These are phyloP conservation scores for Amazona guildingii DNA, from an alignment of 2,113 vertebrate genomes.

Conservation along the genomic window DNA sequence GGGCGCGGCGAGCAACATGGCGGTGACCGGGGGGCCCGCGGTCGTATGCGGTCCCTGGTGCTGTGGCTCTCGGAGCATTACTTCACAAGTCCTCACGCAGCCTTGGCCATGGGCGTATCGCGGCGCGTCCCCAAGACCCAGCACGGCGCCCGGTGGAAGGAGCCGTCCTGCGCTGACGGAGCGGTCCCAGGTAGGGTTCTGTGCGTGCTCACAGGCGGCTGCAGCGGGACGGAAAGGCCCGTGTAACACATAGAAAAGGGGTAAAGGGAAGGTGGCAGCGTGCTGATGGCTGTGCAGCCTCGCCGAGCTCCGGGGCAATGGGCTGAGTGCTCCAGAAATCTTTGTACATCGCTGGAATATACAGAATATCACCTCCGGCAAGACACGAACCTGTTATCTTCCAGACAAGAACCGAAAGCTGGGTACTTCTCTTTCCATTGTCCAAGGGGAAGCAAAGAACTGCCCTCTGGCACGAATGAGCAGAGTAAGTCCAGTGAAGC, in stretches of 20 bases:
- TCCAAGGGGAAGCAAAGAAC: not conserved
- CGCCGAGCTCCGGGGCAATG: not conserved
- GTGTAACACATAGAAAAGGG: fast-evolving
- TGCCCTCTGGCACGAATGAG: not conserved
- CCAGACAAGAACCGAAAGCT: not conserved
- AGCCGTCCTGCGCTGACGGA: not conserved
- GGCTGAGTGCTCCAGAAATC: not conserved
- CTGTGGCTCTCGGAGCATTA: too few species aligned
- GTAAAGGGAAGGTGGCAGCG: too few species aligned
- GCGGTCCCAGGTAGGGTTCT: fast-evolving
- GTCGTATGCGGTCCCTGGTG: not conserved
- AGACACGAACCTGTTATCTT: too few species aligned
- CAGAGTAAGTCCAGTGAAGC: not conserved
- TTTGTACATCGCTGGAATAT: too few species aligned
- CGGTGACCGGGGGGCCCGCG: not conserved
- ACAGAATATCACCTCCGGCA: fast-evolving
- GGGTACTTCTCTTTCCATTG: not conserved
- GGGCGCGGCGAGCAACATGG: not conserved
- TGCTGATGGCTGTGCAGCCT: fast-evolving
- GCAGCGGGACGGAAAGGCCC: not conserved
- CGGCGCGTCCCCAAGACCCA: too few species aligned
- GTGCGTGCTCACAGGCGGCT: not conserved
- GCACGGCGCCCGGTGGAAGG: too few species aligned
- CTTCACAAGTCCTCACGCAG: too few species aligned
- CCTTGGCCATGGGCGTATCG: too few species aligned